Base-by-base conservation (phyloP, 2,797 vertebrate genomes). In the Lutjanus campechanus region DNA sequence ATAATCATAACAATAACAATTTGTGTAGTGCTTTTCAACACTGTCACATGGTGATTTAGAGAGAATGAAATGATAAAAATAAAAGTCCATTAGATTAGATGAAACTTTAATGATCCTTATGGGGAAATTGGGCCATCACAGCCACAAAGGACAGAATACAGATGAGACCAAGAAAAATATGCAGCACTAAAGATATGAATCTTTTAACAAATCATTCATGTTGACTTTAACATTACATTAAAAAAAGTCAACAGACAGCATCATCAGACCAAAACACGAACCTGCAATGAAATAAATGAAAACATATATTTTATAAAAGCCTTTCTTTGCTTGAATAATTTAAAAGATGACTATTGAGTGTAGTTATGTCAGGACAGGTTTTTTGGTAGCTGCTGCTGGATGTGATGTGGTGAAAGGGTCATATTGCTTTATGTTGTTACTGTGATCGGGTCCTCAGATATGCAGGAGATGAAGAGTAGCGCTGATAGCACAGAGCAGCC, bases 401-500 rank as follows among this genome's bases (percentile, higher is more conserved):
- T 76, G 54, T 61, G 74, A 70, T 76, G 73, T 71, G 68, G 59
- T 83, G 56, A 65, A 74, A 71, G 69, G 58, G 58, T 85, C 61
- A 59, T 75, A 59, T 68, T 80, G 70, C 71, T 88, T 86, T 72
- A 75, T 73, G 81, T 53, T 73, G 64, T 81, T 60, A 50, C 60
- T 72, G 66, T 65, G 64, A 85, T 88, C 43, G 51, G 60, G 84
- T 81, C 66, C 67, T 83, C 75, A 64, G 85, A 79, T 89, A 69
- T 74, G 70, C 79, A 79, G 60, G 71, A 76, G 82, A 85, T 70
- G 68, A 82, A 81, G 85, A 78, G 72, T 36, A n/a, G 73, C 4
- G 8, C 76, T 82, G 78, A 90, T 84, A 76, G 76, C 60, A 58
- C 50, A 36, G 56, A 89, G 82, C 87, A 89, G 80, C 54, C 50